phyloP scores from a whole-genome alignment of 2,797 vertebrate species.

The Heterohyrax brucei region DNA sequence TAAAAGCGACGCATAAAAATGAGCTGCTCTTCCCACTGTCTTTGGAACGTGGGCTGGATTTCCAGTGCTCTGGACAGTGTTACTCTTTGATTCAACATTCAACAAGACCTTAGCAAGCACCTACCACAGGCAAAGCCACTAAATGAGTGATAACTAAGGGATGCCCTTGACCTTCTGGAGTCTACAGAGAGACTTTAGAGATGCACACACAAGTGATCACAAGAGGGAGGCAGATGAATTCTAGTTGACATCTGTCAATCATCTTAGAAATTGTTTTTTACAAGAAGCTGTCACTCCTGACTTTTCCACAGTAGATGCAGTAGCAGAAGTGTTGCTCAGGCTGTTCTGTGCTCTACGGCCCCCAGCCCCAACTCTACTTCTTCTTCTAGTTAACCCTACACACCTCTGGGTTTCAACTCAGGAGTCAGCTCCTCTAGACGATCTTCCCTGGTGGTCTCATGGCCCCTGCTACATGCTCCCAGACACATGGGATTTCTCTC shows the following conservation, averaged over 20 bases:
- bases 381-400: background rate
- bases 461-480: background rate
- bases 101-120: background rate
- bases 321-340: background rate
- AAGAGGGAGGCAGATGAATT: background rate
- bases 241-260: background rate
- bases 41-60: background rate
- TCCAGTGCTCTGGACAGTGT: background rate
- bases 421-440: background rate
- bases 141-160: background rate
- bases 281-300: background rate
- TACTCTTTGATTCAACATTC: conserved; percentile 21
- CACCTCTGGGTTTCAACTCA: background rate
- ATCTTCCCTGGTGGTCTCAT: background rate
- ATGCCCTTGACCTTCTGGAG: background rate
- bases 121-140: background rate
- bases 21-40: background rate
- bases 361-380: background rate
- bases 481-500: background rate
- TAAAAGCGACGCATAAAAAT: background rate
- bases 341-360: background rate
- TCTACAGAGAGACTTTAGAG: background rate
- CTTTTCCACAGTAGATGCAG: background rate
- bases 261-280: conserved; percentile 26
- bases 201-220: background rate